Evolutionary conservation across 2,888 invertebrate genomes (phyloP).

Genomic region (Caenorhabditis sp.): DNA sequence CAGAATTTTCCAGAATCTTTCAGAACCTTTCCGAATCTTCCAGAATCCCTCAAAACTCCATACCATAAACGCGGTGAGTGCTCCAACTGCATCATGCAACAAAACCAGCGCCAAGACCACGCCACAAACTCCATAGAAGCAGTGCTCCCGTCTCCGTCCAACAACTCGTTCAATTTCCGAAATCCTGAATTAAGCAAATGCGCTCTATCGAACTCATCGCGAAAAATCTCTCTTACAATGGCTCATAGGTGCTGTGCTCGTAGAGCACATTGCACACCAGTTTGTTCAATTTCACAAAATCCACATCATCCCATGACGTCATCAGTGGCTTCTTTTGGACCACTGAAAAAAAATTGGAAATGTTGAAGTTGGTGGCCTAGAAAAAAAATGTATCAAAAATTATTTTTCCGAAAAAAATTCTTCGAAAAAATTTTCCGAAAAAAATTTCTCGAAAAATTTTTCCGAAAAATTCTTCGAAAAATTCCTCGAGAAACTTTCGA

Average conservation of each 20-base stretch:
- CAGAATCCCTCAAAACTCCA: neutral
- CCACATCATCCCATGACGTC: constrained; percentile 62
- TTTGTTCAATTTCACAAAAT: constrained; percentile 44
- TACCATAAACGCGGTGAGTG: constrained; percentile 50
- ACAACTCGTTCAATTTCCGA: neutral
- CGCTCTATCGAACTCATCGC: neutral
- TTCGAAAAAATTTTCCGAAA: no score
- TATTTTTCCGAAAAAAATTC: no score
- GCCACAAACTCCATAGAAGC: constrained; percentile 25
- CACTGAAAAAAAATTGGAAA: constrained; percentile 1
- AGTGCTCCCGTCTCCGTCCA: constrained; percentile 47
- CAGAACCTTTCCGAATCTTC: neutral
- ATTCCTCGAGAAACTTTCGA: no score
- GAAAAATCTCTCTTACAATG: constrained; percentile 40
- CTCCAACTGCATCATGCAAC: constrained; percentile 55
- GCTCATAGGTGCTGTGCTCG: constrained; percentile 17
- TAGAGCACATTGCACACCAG: constrained; percentile 56
- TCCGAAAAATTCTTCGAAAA: no score
- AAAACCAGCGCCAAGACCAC: constrained; percentile 17
- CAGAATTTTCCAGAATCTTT: neutral
- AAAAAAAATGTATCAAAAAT: no score
- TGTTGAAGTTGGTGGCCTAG: neutral
- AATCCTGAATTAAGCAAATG: neutral
- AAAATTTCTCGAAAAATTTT: no score
- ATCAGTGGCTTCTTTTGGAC: constrained; percentile 33